phyloP scores from a whole-genome alignment of 2,888 invertebrate species.

The Hedya salicella region DNA sequence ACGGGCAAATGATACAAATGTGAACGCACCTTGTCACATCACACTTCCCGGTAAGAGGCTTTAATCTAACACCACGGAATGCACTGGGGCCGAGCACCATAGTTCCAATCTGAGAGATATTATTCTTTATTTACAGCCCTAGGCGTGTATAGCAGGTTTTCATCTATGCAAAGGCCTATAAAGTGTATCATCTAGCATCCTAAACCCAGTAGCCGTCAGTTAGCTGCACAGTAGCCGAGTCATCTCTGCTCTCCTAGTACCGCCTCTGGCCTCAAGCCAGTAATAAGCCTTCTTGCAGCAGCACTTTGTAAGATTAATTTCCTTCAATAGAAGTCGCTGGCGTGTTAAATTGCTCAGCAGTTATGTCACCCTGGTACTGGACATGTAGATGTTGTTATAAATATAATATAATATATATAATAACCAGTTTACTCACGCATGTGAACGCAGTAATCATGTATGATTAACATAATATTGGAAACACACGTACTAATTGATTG shows the following conservation, averaged over 20 bases:
- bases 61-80: too few relatives aligned
- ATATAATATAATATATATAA: constrained; percentile 8
- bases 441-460: constrained; percentile 4
- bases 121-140: neutral
- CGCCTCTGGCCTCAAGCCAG: constrained; percentile 56
- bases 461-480: neutral
- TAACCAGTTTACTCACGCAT: constrained; percentile 1
- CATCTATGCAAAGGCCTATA: neutral
- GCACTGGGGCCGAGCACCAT: too few relatives aligned
- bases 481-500: neutral
- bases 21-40: too few relatives aligned
- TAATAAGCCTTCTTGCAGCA: constrained; percentile 41
- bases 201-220: constrained; percentile 50
- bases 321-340: constrained; percentile 36
- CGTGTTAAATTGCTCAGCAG: constrained; percentile 2
- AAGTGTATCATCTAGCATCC: constrained; percentile 32
- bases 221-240: constrained; percentile 57
- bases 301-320: constrained; percentile 42
- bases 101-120: neutral
- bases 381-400: constrained; percentile 18
- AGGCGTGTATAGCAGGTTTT: neutral
- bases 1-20: too few relatives aligned
- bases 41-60: too few relatives aligned
- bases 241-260: constrained; percentile 56
- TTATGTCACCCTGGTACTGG: constrained; percentile 30